Conservation (phyloP, 2,113 vertebrate genomes). For the Emydocephalus ijimae region DNA sequence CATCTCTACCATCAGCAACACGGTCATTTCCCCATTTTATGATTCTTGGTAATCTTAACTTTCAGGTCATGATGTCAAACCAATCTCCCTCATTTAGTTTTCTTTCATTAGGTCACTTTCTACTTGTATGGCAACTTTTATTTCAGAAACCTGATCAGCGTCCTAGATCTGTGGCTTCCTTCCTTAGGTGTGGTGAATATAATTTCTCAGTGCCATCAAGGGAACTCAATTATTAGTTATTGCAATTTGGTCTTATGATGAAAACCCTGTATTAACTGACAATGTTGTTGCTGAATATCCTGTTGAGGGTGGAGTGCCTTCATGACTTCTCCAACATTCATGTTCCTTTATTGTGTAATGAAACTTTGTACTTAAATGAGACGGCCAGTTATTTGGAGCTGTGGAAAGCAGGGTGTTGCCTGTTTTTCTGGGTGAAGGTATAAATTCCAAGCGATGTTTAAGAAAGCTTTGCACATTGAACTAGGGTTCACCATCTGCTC, state of each 20-base stretch:
- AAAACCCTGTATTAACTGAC: conserved; percentile 50
- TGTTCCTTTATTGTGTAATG: conserved; percentile 32
- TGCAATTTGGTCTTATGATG: conserved; percentile 29
- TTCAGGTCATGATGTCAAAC: not conserved
- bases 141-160: conserved; percentile 21
- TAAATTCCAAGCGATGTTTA: not conserved
- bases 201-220: conserved; percentile 50
- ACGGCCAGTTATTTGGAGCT: not conserved
- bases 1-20: not conserved
- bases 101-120: not conserved
- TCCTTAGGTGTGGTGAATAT: conserved; percentile 58
- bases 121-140: not conserved
- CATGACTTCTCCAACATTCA: not conserved
- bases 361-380: not conserved
- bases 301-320: conserved; percentile 43
- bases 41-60: not conserved
- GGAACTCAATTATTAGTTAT: conserved; percentile 42
- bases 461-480: not conserved
- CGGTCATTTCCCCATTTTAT: not conserved
- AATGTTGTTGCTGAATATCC: conserved; percentile 45
- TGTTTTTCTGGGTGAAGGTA: not conserved
- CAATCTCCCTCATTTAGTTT: not conserved
- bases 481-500: not conserved
- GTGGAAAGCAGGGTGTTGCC: not conserved
- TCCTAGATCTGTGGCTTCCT: conserved; percentile 37